Percentiles rank a stretch among this genome's conserved stretches.
Evolutionary conservation across 1,140 invertebrate species (phyloP).

Genomic region (Tyrophagus putrescentiae): DNA sequence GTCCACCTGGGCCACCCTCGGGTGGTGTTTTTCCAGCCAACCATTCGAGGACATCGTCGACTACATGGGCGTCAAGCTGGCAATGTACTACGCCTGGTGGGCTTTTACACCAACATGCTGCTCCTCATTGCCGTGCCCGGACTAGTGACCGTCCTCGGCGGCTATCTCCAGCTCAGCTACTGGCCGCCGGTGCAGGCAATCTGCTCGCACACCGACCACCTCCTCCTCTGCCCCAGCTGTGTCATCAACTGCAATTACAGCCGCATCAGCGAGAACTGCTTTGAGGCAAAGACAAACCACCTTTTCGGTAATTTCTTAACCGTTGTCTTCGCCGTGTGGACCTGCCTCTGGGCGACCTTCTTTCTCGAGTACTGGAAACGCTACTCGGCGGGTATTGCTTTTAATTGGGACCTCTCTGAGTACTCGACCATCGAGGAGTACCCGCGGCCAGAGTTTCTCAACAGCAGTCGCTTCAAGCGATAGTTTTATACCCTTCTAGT

Average conservation of each 20-base stretch:
- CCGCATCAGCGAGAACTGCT: conserved; percentile 68
- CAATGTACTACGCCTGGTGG: conserved; percentile 47
- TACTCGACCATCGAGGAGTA: conserved; percentile 60
- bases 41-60: conserved; percentile 66
- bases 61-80: conserved; percentile 84
- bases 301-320: conserved; percentile 89
- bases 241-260: conserved; percentile 72
- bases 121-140: conserved; percentile 43
- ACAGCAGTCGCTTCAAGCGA: too few species aligned
- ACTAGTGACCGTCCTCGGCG: conserved; percentile 41
- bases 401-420: conserved; percentile 73
- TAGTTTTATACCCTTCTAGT: too few species aligned
- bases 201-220: conserved; percentile 46
- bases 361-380: conserved; percentile 91
- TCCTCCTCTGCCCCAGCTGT: conserved; percentile 68
- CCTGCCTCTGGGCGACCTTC: conserved; percentile 87
- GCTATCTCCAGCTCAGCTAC: conserved; percentile 48
- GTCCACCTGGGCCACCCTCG: conserved; percentile 78
- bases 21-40: conserved; percentile 74
- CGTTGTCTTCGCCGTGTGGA: conserved; percentile 83
- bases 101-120: conserved; percentile 46
- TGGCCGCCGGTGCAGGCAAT: conserved; percentile 67
- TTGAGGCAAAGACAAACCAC: conserved; percentile 68
- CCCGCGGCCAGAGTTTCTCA: conserved; percentile 63
- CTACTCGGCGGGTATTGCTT: conserved; percentile 73